Base-by-base conservation (phyloP, 53 echinoderm and acorn worm genomes). In the Holothuria leucospilota region DNA sequence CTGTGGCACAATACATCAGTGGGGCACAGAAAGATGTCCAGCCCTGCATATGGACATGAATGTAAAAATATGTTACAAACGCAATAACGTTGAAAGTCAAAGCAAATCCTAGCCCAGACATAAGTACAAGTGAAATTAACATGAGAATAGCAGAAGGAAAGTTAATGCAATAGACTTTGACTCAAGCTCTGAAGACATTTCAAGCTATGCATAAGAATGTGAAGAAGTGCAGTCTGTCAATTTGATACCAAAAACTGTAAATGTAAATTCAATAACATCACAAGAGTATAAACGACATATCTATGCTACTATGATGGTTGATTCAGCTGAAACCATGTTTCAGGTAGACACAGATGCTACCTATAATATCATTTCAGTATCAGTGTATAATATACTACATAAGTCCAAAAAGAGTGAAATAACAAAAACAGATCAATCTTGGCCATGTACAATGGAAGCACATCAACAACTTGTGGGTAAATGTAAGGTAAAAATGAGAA, bases 361-460 rank as follows among this genome's bases (percentile, higher is more conserved):
- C 10, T 91, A 91, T 61, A 91, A 91, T 27, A 70, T 91, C 42
- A 68, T 93, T 26, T 73, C 86, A 27, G 18, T 25, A 12, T 56
- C 56, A 13, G 27, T 78, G 49, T 58, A 42, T 23, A 13, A 58
- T 26, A 53, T 26, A 11, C 27, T 59, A 13, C 8, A 25, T 27
- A n/a, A 78, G 10, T 49, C 71, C 26, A 38, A 71, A 71, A 71
- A 14, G 71, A 30, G 59, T 58, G 58, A 59, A 53, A 12, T 59
- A 28, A 78, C 42, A 68, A 29, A 73, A 30, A 91, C 81, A 28
- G 60, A 75, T 21, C 75, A 86, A 26, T 82, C 15, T 61, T 70
- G 39, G 49, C 86, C 20, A 88, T 85, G 73, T 91, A 78, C 86
- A 91, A 91, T 29, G 64, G 86, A 8, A 84, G 91, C 38, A 83